These are phyloP conservation scores for Tinamus guttatus DNA, from an alignment of 2,113 vertebrate species.

Conservation along the genomic window DNA sequence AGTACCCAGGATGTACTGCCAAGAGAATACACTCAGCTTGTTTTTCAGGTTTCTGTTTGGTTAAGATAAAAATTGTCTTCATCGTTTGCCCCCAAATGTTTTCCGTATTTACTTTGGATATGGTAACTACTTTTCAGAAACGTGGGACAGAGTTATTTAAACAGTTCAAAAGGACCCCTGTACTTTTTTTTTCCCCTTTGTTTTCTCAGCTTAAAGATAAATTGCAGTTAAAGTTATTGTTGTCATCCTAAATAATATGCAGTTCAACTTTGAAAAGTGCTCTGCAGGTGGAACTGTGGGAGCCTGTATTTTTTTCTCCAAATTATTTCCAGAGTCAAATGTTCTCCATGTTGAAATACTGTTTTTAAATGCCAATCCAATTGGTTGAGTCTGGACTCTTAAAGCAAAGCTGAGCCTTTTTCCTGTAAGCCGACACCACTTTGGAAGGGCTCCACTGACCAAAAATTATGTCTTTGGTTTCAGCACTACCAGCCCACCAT, in stretches of 20 bases:
- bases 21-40: background rate
- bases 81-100: background rate
- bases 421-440: too few relatives aligned
- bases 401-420: background rate
- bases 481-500: background rate
- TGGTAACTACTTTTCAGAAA: background rate
- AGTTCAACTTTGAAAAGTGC: background rate
- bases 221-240: background rate
- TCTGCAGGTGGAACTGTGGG: background rate
- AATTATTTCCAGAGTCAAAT: background rate
- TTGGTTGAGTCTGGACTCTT: background rate
- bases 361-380: background rate
- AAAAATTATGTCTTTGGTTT: background rate
- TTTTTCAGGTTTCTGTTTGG: background rate
- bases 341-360: background rate
- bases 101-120: background rate
- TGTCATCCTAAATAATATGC: background rate
- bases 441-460: background rate
- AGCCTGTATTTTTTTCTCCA: background rate
- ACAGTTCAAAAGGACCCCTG: background rate
- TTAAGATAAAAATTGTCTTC: background rate
- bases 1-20: background rate
- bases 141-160: background rate
- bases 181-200: background rate
- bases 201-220: background rate